Percentiles rank a stretch among this genome's conserved stretches.
phyloP scores from a whole-genome alignment of 2,888 invertebrate species.

The Eueremaeus valkanovi region DNA sequence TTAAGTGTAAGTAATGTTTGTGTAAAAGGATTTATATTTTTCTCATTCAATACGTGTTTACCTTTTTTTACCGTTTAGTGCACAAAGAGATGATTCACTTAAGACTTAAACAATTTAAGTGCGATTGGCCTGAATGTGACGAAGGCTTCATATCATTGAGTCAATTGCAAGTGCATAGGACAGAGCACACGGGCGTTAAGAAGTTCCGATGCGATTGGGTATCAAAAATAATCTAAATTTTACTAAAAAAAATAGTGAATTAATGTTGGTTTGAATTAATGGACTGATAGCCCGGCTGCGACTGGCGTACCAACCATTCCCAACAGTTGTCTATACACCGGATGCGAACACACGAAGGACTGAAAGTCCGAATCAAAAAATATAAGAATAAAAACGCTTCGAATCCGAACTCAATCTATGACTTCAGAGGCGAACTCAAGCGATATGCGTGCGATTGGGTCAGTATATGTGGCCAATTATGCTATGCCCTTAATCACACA shows the following conservation, averaged over 20 bases:
- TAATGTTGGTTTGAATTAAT: too few species aligned
- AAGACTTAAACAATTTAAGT: not conserved
- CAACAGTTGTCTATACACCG: not conserved
- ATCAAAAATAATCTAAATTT: too few species aligned
- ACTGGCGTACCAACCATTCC: not conserved
- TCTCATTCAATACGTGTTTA: too few species aligned
- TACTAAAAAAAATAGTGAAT: too few species aligned
- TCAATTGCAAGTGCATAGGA: not conserved
- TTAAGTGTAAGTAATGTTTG: not conserved
- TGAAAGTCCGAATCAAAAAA: not conserved
- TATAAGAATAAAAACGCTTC: not conserved
- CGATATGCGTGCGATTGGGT: not conserved
- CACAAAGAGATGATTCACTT: not conserved
- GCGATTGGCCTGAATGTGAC: not conserved
- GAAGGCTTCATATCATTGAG: not conserved
- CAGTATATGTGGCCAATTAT: too few species aligned
- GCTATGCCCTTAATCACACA: too few species aligned
- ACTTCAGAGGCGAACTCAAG: not conserved
- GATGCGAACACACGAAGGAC: not conserved
- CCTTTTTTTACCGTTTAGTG: not conserved
- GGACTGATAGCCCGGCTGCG: too few species aligned
- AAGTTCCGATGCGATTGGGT: not conserved
- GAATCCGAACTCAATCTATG: not conserved
- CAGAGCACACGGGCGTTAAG: not conserved
- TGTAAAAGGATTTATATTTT: not conserved